Base-by-base conservation (phyloP, 2,113 vertebrate genomes). In the Ageneiosus marmoratus region DNA sequence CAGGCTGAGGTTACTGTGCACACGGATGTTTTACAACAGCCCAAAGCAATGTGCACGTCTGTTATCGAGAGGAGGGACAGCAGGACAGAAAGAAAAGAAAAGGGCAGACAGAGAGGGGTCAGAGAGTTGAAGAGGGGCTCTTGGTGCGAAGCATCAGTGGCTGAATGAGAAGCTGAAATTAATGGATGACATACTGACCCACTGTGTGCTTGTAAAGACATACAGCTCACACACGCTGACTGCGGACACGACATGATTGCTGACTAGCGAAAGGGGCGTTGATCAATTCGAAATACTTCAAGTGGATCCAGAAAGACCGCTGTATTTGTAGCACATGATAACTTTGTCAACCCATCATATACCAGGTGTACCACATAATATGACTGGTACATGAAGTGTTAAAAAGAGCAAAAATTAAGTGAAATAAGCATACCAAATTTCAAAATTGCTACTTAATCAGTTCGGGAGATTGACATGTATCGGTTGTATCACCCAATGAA, bases 21-120 rank as follows among this genome's bases (percentile, higher is more conserved):
- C 72, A 48, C 16, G 41, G 78, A 50, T 85, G 63, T 76, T 87
- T 85, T 87, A 85, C 58, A 79, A 72, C n/a, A 69, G 29, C 85
- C 69, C 51, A 73, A 62, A 72, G 82, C 53, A 11, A 37, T 12
- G 32, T 46, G 62, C 79, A 80, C 73, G 27, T 44, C 44, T 70
- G 51, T 29, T 74, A 76, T 46, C 8, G 72, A 81, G 48, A 83
- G 62, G 62, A 69, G 50, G 56, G 74, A 62, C 76, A 65, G 53
- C 53, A 75, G 27, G 76, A 67, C 62, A 70, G 86, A 27, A 41
- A 76, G 5, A 24, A 24, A 32, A 51, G 27, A 62, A n/a, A n/a
- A 83, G 55, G 37, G 76, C 51, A 82, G 80, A 83, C 48, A 72
- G 79, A 76, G 15, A 80, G 53, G 50, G 80, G 58, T 60, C 76